These are phyloP conservation scores for Antechinus stuartii DNA, from an alignment of 2,113 vertebrate genomes.

Conservation along the genomic window DNA sequence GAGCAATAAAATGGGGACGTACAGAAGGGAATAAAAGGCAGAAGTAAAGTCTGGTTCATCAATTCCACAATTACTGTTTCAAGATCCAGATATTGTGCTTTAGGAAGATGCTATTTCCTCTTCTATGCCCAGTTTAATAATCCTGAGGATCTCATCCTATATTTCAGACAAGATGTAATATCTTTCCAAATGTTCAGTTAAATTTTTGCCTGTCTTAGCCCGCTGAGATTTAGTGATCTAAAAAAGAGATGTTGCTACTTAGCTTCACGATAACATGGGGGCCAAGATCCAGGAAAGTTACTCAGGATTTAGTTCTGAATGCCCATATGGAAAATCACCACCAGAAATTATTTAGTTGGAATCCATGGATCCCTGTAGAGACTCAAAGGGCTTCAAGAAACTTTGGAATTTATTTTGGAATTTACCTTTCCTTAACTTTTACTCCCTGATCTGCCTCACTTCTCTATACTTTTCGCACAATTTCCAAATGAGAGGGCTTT, in stretches of 20 bases:
- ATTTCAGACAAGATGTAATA: background rate
- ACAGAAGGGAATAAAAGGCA: background rate
- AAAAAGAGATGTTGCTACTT: constrained; percentile 29
- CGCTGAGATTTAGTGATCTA: background rate
- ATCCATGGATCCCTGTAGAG: background rate
- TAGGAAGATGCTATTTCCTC: background rate
- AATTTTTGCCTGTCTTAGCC: background rate
- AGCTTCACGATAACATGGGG: constrained; percentile 15
- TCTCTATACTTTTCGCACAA: background rate
- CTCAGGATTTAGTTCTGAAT: constrained; percentile 5
- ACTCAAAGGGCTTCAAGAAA: background rate
- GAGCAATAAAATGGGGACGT: background rate
- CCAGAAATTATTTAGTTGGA: background rate
- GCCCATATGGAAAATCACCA: background rate
- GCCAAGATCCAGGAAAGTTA: background rate
- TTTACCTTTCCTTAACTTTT: background rate
- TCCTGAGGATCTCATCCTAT: background rate
- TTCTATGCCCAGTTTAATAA: background rate
- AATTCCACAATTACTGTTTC: too few species aligned
- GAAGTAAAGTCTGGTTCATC: background rate
- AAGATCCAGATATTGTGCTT: background rate
- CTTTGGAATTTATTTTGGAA: background rate
- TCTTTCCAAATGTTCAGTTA: constrained; percentile 13
- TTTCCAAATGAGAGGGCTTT: background rate
- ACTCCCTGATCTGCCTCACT: background rate